A percentile compares a stretch with the other conserved stretches of the same genome.
These are phyloP conservation scores for Podarcis lilfordi DNA, from an alignment of 2,797 vertebrate genomes.

Conservation along the genomic window DNA sequence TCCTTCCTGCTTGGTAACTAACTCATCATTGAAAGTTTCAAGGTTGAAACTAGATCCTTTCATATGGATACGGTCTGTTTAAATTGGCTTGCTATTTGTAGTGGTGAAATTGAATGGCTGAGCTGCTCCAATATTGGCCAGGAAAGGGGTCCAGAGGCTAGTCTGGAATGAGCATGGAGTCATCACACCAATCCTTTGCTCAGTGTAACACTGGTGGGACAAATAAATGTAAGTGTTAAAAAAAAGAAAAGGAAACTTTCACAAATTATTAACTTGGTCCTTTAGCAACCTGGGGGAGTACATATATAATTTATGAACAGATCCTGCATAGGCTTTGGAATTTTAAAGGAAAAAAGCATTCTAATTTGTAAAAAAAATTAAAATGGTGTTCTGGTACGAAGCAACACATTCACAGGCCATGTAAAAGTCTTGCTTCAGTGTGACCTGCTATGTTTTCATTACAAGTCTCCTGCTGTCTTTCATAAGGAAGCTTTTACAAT, in stretches of 20 bases:
- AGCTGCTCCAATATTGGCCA: not conserved
- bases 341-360: not conserved
- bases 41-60: not conserved
- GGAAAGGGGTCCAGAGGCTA: not conserved
- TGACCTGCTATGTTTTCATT: not conserved
- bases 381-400: constrained; percentile 4
- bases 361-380: constrained; percentile 9
- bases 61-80: not conserved
- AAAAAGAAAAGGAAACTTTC: not conserved
- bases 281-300: not conserved
- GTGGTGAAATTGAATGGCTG: not conserved
- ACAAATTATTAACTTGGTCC: not conserved
- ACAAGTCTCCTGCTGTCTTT: constrained; percentile 11
- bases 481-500: constrained; percentile 48
- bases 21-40: not conserved
- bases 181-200: not conserved
- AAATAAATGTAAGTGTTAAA: not conserved
- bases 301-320: not conserved
- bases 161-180: not conserved
- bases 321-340: not conserved
- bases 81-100: too few species aligned
- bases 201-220: not conserved
- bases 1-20: not conserved
- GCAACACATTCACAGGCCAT: not conserved
- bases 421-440: not conserved